Base-by-base conservation (phyloP, 2,888 invertebrate genomes). In the Tiphia femorata region DNA sequence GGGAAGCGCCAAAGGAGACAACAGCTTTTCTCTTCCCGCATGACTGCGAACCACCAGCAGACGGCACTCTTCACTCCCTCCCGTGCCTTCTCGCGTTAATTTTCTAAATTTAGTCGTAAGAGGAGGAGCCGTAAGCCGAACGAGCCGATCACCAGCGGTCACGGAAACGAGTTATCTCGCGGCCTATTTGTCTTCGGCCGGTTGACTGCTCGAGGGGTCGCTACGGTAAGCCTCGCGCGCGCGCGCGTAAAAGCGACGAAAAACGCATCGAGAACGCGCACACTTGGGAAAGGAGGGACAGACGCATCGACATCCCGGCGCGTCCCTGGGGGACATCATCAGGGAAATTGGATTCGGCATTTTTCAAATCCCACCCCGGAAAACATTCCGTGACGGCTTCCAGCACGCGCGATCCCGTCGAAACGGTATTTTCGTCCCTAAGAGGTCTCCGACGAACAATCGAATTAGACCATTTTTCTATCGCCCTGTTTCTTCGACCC, bases 271-370 rank as follows among this genome's bases (percentile, higher is more conserved):
- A n/a, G n/a, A n/a, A n/a, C n/a, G n/a, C n/a, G n/a, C n/a, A n/a
- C n/a, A n/a, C n/a, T n/a, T n/a, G n/a, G n/a, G n/a, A n/a, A n/a
- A n/a, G n/a, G 44, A 52, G 55, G 54, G 27, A 58, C 54, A 57
- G 49, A 50, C 37, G 55, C 33, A n/a, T 56, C 19, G 58, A 55
- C 21, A 48, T 46, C 51, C 42, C 52, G 43, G 48, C 10, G 38
- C 50, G 25, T 79, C 78, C 77, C 81, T 47, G 48, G 76, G 78
- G 79, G 73, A 73, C 73, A 72, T 82, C 77, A 80, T 81, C 81
- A 78, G 77, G 75, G 75, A 81, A 81, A 81, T 82, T 79, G 80
- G 78, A 80, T 76, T 75, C 73, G 73, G 75, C 76, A 76, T 78
- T 79, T 81, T 78, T 78, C 78, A 76, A 72, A 70, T 67, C 68